A percentile compares a stretch with the other conserved stretches of the same genome.
phyloP scores from a whole-genome alignment of 2,888 invertebrate genomes.

The Acholoe squamosa region DNA sequence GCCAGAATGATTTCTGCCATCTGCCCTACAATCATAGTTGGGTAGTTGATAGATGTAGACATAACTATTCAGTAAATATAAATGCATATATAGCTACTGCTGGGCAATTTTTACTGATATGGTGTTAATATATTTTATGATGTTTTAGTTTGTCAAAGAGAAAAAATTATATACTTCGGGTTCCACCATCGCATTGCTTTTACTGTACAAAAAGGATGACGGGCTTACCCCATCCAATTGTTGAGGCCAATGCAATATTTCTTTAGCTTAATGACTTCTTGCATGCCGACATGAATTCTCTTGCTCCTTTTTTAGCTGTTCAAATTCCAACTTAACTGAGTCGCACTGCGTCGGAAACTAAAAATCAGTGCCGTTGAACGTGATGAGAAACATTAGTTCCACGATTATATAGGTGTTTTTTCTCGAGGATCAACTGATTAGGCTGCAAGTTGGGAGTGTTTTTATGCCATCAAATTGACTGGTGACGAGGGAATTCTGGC shows the following conservation, averaged over 20 bases:
- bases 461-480: not conserved
- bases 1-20: too few species aligned
- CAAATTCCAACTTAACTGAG: too few species aligned
- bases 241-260: not conserved
- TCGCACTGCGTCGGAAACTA: not conserved
- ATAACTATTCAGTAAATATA: too few species aligned
- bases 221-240: not conserved
- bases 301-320: not conserved
- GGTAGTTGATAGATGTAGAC: too few species aligned
- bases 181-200: too few species aligned
- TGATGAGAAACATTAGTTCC: constrained; percentile 19
- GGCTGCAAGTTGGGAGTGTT: not conserved
- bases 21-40: too few species aligned
- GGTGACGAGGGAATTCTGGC: too few species aligned
- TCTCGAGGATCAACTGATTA: not conserved
- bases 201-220: not conserved
- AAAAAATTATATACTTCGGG: too few species aligned
- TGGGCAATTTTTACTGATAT: too few species aligned
- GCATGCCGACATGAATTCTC: not conserved
- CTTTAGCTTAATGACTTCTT: not conserved
- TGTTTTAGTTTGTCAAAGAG: too few species aligned
- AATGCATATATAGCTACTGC: too few species aligned
- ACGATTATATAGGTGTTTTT: not conserved
- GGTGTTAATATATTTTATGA: too few species aligned
- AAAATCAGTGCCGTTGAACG: not conserved